These are phyloP conservation scores for Tokudaia muenninki DNA, from an alignment of 2,797 vertebrate genomes.

Conservation along the genomic window DNA sequence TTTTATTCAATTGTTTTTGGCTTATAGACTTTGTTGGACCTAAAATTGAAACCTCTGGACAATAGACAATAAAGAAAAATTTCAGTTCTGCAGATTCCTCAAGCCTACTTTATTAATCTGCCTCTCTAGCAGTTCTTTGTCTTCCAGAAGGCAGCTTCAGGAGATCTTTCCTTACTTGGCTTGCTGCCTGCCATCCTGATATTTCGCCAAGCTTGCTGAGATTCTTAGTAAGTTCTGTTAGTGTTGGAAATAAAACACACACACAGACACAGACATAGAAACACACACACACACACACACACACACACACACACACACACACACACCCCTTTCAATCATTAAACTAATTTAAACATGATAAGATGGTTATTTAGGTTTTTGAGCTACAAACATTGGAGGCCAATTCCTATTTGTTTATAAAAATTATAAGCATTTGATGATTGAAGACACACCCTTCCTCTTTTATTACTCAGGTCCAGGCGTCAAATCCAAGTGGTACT, in stretches of 20 bases:
- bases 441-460: neutral
- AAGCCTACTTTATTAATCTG: neutral
- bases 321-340: too few relatives aligned
- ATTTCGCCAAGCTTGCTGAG: neutral
- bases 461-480: neutral
- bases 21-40: neutral
- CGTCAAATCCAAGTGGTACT: neutral
- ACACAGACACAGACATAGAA: neutral
- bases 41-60: neutral
- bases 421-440: neutral
- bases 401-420: neutral
- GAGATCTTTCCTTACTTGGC: neutral
- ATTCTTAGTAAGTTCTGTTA: neutral
- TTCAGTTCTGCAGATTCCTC: neutral
- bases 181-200: neutral
- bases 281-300: neutral
- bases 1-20: neutral
- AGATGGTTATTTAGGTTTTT: neutral
- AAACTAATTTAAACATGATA: neutral
- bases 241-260: neutral
- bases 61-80: neutral
- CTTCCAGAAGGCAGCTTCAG: neutral
- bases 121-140: neutral
- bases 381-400: neutral
- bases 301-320: neutral